Evolutionary conservation across 2,888 invertebrate species (phyloP).

Genomic region (Ditylenchus weischeri): DNA sequence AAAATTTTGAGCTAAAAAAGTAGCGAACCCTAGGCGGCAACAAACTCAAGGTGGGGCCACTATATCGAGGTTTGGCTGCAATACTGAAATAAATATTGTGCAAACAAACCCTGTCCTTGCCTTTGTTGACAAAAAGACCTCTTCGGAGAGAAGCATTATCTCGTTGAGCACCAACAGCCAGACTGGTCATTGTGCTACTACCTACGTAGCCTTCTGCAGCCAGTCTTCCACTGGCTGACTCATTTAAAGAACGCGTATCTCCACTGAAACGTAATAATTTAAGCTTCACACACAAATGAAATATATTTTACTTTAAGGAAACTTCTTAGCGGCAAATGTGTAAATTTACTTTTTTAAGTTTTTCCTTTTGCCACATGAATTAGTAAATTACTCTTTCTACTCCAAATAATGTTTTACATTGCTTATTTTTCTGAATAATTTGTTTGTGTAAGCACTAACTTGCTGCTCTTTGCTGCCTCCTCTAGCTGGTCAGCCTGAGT

Average conservation of each 20-base stretch:
- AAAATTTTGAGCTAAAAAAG: too few species aligned
- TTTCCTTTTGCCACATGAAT: neutral
- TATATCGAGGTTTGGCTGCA: too few species aligned
- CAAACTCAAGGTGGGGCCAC: too few species aligned
- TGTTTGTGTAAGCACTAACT: neutral
- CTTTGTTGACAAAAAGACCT: constrained; percentile 54
- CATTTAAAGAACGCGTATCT: constrained; percentile 6
- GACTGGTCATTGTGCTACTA: constrained; percentile 15
- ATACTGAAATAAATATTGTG: too few species aligned
- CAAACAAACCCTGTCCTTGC: constrained; percentile 27
- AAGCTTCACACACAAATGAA: too few species aligned
- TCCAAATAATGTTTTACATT: too few species aligned
- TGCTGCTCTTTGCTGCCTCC: neutral
- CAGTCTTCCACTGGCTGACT: constrained; percentile 16
- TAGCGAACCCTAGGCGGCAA: too few species aligned
- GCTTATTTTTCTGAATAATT: neutral
- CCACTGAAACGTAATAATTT: constrained; percentile 5
- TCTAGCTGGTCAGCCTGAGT: neutral
- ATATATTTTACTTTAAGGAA: too few species aligned
- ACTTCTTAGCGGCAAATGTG: too few species aligned
- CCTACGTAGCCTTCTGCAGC: constrained; percentile 18
- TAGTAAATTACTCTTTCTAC: too few species aligned
- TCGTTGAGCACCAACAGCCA: constrained; percentile 19
- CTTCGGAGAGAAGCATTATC: constrained; percentile 51
- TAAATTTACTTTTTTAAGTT: neutral